Evolutionary conservation across 2,113 vertebrate species (phyloP), one percentile per base, ranked within the genome.

Genomic region (Sinosuthora webbiana): DNA sequence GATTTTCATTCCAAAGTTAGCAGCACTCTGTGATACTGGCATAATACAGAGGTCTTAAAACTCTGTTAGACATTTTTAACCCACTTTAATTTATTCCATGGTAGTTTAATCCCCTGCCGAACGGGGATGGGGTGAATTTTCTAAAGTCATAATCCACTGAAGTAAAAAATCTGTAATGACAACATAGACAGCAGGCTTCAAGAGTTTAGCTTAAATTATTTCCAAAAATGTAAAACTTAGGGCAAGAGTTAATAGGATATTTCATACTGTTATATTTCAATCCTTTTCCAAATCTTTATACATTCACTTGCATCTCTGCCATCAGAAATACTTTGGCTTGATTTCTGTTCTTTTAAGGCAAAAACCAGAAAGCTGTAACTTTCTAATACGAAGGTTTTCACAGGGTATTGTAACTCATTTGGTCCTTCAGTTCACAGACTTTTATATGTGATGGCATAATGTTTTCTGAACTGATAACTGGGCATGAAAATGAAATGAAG

Each of bases 1-100:
- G 97, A 97, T 83, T 98, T 98, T 98, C 94, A 98, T 98, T 98
- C 97, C 91, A 79, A 96, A 97, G 95, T 95, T 97, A 97, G 96
- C 74, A 94, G 89, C 69, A 94, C 76, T 96, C 75, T 92, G 50
- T 97, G 92, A 92, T 94, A 95, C 89, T 94, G 79, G 79, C 64
- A 97, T 97, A 97, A 98, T 96, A 88, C 92, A 96, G 63, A 71
- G 84, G 67, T 96, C 96, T 98, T 97, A 97, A 97, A 98, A 97
- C 94, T 93, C 97, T 94, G 95, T 95, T 97, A 97, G 97, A 97
- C 93, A 94, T 97, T 97, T 97, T 98, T 97, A 97, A 98, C 97
- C 79, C 94, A 96, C 95, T 97, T 96, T 97, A 98, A 98, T 98
- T 97, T 98, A 98, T 98, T 98, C 97, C 84, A 74, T 90, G 81